These are phyloP conservation scores for Atta texana DNA, from an alignment of 1,140 invertebrate genomes.

Conservation along the genomic window DNA sequence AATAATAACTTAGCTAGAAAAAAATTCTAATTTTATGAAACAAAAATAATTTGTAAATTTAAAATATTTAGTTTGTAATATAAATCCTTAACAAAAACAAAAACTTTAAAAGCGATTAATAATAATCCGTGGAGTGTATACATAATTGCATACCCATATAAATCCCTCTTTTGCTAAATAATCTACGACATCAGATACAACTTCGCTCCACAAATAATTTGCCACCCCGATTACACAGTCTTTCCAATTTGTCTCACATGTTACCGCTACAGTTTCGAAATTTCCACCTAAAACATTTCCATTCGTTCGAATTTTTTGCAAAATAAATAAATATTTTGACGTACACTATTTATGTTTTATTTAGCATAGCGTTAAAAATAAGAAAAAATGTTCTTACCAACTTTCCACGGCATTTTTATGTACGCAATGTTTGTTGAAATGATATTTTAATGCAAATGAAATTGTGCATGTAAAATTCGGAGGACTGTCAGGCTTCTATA, in stretches of 20 bases:
- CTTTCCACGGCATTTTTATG: constrained; percentile 79
- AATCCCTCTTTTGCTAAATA: constrained; percentile 75
- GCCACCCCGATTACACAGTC: constrained; percentile 76
- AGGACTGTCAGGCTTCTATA: constrained; percentile 2
- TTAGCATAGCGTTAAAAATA: background rate
- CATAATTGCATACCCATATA: constrained; percentile 74
- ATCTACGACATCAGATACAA: constrained; percentile 82
- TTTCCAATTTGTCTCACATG: constrained; percentile 78
- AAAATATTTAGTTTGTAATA: constrained; percentile 5
- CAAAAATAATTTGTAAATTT: background rate
- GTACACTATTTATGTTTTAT: background rate
- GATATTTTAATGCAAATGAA: constrained; percentile 14
- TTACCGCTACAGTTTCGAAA: constrained; percentile 74
- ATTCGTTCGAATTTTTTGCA: constrained; percentile 21
- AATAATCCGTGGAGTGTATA: constrained; percentile 48
- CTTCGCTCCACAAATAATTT: constrained; percentile 81
- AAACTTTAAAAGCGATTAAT: background rate
- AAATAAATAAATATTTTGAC: constrained; percentile 7
- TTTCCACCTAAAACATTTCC: constrained; percentile 78
- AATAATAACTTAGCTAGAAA: background rate
- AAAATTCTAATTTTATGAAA: constrained; percentile 3
- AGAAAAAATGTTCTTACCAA: constrained; percentile 72
- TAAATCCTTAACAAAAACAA: constrained; percentile 27
- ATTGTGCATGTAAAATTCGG: constrained; percentile 23
- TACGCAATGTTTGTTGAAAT: background rate